These are phyloP conservation scores for Harlomillsia oculata DNA, from an alignment of 1,140 invertebrate genomes.

Conservation along the genomic window DNA sequence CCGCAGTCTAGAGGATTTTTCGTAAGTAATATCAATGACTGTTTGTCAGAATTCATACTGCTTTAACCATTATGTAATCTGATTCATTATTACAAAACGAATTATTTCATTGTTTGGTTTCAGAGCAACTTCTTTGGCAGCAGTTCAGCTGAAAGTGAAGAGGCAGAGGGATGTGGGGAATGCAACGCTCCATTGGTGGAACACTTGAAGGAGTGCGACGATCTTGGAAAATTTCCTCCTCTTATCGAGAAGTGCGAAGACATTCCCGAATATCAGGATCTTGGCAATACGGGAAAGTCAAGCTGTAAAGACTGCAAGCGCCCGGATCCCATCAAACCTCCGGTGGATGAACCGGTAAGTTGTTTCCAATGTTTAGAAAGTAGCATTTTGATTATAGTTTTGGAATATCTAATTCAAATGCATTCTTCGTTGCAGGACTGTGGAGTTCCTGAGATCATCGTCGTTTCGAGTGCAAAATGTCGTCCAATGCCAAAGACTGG, in stretches of 20 bases:
- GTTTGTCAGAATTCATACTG: too few species aligned
- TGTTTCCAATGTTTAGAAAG: not conserved
- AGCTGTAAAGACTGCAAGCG: not conserved
- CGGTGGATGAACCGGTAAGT: not conserved
- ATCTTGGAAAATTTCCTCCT: slow-evolving; percentile 2
- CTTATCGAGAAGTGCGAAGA: slow-evolving; percentile 9
- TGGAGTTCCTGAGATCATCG: not conserved
- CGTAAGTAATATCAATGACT: too few species aligned
- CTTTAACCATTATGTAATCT: too few species aligned
- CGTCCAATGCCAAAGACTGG: slow-evolving; percentile 1
- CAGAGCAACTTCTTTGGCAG: not conserved
- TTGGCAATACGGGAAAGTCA: not conserved
- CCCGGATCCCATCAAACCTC: not conserved
- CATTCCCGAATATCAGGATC: not conserved
- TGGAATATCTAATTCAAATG: not conserved
- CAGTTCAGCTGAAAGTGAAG: not conserved
- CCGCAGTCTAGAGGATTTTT: too few species aligned
- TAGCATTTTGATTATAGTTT: not conserved
- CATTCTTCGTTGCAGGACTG: not conserved
- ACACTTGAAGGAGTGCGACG: slow-evolving; percentile 4
- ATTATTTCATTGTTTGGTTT: not conserved
- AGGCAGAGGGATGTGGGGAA: not conserved
- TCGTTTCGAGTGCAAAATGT: not conserved
- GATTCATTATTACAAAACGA: not conserved
- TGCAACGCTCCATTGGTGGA: not conserved